Evolutionary conservation across 2,797 vertebrate genomes (phyloP).

Genomic region (Ctenopoma multispine): DNA sequence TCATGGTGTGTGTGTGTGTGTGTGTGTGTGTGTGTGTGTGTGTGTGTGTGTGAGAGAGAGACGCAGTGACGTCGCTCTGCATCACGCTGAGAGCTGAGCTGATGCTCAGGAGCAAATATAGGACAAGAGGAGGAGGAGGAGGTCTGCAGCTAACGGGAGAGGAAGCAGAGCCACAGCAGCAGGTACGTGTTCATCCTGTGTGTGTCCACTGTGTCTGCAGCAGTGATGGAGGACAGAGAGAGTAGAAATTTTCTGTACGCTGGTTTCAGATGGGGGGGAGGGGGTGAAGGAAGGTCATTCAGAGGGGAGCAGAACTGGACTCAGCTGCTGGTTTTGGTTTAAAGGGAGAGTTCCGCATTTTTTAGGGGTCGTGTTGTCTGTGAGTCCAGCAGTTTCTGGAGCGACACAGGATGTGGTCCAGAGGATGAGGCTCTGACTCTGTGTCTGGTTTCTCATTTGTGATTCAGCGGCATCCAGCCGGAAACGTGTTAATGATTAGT

Average conservation of each 20-base stretch:
- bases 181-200: slow-evolving; percentile 69
- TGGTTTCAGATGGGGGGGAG: background rate
- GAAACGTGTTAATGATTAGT: no score
- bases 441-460: no score
- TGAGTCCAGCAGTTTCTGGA: no score
- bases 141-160: slow-evolving; percentile 52
- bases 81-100: slow-evolving; percentile 38
- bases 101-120: slow-evolving; percentile 52
- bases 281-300: slow-evolving; percentile 35
- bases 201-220: slow-evolving; percentile 13
- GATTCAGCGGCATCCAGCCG: no score
- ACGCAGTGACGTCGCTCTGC: slow-evolving; percentile 54
- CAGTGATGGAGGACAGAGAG: background rate
- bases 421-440: background rate
- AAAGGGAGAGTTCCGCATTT: background rate
- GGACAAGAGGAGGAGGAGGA: slow-evolving; percentile 57
- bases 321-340: background rate
- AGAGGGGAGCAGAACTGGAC: background rate
- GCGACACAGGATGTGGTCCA: no score
- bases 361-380: background rate
- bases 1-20: slow-evolving; percentile 14
- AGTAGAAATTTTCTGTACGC: background rate
- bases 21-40: no score
- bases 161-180: slow-evolving; percentile 55
- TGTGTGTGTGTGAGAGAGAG: no score